Conservation (phyloP, 2,888 invertebrate species). For the Augochlorella aurata region DNA sequence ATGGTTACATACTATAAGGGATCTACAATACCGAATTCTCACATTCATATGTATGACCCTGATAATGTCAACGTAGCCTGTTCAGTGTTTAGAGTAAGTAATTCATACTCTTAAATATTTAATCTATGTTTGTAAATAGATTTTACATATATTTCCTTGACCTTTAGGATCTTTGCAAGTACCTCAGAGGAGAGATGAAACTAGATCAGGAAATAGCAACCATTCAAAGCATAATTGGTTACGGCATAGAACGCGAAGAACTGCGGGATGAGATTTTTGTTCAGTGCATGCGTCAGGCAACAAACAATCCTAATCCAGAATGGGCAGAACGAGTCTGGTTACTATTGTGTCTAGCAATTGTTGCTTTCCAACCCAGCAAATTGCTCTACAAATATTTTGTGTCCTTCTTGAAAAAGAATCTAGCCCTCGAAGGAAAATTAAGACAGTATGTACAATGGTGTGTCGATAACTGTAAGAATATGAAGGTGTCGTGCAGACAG, state of each 20-base stretch:
- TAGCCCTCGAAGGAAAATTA: conserved; percentile 86
- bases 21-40: conserved; percentile 94
- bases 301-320: conserved; percentile 93
- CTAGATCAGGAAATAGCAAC: conserved; percentile 91
- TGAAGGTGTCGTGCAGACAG: conserved; percentile 90
- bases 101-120: neutral
- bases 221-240: conserved; percentile 92
- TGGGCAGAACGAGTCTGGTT: conserved; percentile 94
- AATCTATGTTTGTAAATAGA: neutral
- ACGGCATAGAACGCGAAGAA: conserved; percentile 95
- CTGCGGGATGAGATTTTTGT: conserved; percentile 95
- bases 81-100: conserved; percentile 92
- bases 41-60: conserved; percentile 97
- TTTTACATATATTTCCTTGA: neutral
- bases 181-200: conserved; percentile 94
- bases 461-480: conserved; percentile 94
- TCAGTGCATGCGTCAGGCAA: conserved; percentile 93
- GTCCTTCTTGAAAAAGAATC: conserved; percentile 88
- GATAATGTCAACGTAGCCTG: conserved; percentile 96
- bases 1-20: conserved; percentile 95
- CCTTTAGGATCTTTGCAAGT: conserved; percentile 92
- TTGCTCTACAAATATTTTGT: conserved; percentile 91
- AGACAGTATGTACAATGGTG: conserved; percentile 97
- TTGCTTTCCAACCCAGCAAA: conserved; percentile 95
- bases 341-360: conserved; percentile 93